These are phyloP conservation scores for Cheilosia vulpina DNA, from an alignment of 2,888 invertebrate genomes.

Conservation along the genomic window DNA sequence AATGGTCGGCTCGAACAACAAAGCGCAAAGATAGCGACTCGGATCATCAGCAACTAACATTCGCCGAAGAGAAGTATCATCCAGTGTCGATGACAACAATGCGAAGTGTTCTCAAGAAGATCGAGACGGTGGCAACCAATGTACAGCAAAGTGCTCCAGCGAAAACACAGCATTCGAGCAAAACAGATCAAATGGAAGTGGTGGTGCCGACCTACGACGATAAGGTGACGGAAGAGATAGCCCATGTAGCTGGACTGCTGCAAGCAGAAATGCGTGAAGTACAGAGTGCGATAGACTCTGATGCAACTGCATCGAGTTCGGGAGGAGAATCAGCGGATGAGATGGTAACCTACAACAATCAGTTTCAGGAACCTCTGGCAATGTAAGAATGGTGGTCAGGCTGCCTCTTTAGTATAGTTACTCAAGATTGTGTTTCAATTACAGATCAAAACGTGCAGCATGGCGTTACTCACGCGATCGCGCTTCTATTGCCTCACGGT, in stretches of 20 bases:
- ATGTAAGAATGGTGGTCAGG: conserved; percentile 86
- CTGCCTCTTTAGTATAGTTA: neutral
- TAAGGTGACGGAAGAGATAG: conserved; percentile 86
- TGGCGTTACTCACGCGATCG: conserved; percentile 93
- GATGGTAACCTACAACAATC: conserved; percentile 90
- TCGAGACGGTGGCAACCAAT: conserved; percentile 79
- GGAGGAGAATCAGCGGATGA: conserved; percentile 98
- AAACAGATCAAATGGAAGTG: conserved; percentile 75
- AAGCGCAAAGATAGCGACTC: conserved; percentile 73
- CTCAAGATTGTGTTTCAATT: conserved; percentile 12
- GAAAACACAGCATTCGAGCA: conserved; percentile 31
- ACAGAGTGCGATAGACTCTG: conserved; percentile 92
- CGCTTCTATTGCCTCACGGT: conserved; percentile 92
- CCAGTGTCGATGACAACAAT: conserved; percentile 85
- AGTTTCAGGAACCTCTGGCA: conserved; percentile 89
- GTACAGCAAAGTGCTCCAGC: conserved; percentile 80
- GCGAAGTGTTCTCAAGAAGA: conserved; percentile 84
- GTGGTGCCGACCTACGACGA: conserved; percentile 83
- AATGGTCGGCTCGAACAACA: conserved; percentile 87
- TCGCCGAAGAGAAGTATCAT: conserved; percentile 82
- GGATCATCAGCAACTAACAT: conserved; percentile 75
- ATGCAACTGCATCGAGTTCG: conserved; percentile 96
- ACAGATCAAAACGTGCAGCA: conserved; percentile 91
- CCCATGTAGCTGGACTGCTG: conserved; percentile 89
- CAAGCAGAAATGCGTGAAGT: conserved; percentile 89